phyloP scores from a whole-genome alignment of 1,140 invertebrate species.

The Plectrocnemia conspersa region DNA sequence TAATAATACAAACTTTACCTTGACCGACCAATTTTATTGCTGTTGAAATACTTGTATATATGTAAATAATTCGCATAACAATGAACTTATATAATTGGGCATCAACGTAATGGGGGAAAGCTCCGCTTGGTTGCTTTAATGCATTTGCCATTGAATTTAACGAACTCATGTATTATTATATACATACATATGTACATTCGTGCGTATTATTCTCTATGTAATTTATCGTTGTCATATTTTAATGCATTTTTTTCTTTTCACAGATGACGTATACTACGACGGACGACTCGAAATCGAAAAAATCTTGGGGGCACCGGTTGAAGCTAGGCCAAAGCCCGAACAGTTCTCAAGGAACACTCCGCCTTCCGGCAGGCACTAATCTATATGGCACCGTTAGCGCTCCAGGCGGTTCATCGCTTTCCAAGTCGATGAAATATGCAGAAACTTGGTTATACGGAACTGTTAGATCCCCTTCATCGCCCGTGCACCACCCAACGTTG shows the following conservation, averaged over 20 bases:
- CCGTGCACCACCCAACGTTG: conserved; percentile 42
- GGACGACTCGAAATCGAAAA: conserved; percentile 46
- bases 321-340: conserved; percentile 39
- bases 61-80: too few relatives aligned
- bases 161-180: too few relatives aligned
- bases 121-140: too few relatives aligned
- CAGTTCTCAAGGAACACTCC: neutral
- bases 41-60: too few relatives aligned
- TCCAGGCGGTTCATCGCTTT: conserved; percentile 56
- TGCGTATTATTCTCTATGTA: neutral
- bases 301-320: conserved; percentile 49
- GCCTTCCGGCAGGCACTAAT: conserved; percentile 15
- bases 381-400: conserved; percentile 49
- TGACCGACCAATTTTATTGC: too few relatives aligned
- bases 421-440: conserved; percentile 77
- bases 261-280: conserved; percentile 37
- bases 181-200: too few relatives aligned
- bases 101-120: too few relatives aligned
- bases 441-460: conserved; percentile 79
- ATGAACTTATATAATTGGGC: too few relatives aligned
- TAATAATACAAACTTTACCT: too few relatives aligned
- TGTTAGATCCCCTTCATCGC: conserved; percentile 56
- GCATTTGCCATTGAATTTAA: too few relatives aligned
- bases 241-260: conserved; percentile 32
- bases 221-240: too few relatives aligned